phyloP scores from a whole-genome alignment of 2,888 invertebrate species.

The Hesperia comma region DNA sequence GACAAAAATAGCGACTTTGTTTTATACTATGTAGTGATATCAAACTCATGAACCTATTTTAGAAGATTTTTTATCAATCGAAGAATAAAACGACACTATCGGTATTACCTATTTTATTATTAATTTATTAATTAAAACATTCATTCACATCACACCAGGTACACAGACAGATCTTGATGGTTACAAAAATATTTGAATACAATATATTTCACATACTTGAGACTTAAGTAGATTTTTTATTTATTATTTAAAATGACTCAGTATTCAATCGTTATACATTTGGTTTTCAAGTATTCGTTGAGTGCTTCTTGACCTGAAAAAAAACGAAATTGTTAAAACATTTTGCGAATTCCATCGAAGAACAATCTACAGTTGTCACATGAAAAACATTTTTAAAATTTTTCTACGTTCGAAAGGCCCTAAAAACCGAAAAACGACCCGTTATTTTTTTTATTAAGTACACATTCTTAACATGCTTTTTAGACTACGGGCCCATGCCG shows the following conservation, averaged over 20 bases:
- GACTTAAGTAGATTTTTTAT: background rate
- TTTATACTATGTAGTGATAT: too few relatives aligned
- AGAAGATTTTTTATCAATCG: background rate
- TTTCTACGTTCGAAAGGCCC: too few relatives aligned
- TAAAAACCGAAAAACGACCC: too few relatives aligned
- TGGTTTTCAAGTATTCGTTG: constrained; percentile 97
- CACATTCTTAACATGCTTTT: too few relatives aligned
- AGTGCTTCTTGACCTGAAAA: constrained; percentile 93
- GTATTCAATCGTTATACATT: constrained; percentile 97
- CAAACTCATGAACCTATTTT: background rate
- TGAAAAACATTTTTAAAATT: too few relatives aligned
- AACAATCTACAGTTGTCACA: too few relatives aligned
- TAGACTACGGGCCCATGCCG: too few relatives aligned
- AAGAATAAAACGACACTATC: background rate
- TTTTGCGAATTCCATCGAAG: too few relatives aligned
- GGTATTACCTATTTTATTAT: too few relatives aligned
- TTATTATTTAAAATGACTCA: constrained; percentile 54
- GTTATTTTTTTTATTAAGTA: too few relatives aligned
- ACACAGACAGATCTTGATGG: background rate
- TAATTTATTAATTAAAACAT: background rate
- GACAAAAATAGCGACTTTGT: too few relatives aligned
- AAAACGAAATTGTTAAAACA: constrained; percentile 46
- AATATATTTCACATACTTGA: background rate
- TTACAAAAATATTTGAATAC: constrained; percentile 5
- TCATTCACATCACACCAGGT: background rate